Conservation (phyloP, 1,140 invertebrate genomes). For the Watersipora subatra region DNA sequence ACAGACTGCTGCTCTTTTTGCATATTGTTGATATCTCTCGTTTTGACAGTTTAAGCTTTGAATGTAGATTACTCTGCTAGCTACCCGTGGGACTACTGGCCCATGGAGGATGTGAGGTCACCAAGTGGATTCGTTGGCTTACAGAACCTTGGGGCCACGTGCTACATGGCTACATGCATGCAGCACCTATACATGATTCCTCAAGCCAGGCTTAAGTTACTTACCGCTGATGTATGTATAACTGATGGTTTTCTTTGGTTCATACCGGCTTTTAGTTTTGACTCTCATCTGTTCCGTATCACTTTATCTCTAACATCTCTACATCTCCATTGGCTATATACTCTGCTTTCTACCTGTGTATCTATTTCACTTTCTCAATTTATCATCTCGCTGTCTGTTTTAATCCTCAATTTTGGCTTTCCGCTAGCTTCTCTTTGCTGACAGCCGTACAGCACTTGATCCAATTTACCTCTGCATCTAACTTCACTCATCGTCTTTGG, state of each 20-base stretch:
- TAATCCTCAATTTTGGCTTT: no score
- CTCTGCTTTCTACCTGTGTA: not conserved
- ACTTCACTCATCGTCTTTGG: no score
- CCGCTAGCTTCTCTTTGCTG: no score
- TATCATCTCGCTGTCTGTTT: no score
- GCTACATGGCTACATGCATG: slow-evolving; percentile 92
- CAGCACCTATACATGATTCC: slow-evolving; percentile 95
- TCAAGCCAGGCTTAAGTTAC: slow-evolving; percentile 64
- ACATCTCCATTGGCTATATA: no score
- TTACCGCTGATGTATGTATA: slow-evolving; percentile 45
- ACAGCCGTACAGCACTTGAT: no score
- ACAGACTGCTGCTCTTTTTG: no score
- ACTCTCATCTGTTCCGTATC: not conserved
- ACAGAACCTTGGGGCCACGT: slow-evolving; percentile 88
- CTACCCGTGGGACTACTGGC: slow-evolving; percentile 91
- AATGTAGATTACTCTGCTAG: slow-evolving; percentile 57
- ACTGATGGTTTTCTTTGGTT: no score
- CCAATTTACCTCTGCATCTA: no score
- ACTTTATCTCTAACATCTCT: no score
- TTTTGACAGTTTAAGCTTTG: no score
- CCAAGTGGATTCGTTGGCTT: slow-evolving; percentile 87
- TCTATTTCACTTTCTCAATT: not conserved
- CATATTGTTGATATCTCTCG: no score
- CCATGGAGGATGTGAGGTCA: slow-evolving; percentile 78
- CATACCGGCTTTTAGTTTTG: slow-evolving; percentile 6